Base-by-base conservation (phyloP, 2,797 vertebrate genomes). In the Falco novaeseelandiae region DNA sequence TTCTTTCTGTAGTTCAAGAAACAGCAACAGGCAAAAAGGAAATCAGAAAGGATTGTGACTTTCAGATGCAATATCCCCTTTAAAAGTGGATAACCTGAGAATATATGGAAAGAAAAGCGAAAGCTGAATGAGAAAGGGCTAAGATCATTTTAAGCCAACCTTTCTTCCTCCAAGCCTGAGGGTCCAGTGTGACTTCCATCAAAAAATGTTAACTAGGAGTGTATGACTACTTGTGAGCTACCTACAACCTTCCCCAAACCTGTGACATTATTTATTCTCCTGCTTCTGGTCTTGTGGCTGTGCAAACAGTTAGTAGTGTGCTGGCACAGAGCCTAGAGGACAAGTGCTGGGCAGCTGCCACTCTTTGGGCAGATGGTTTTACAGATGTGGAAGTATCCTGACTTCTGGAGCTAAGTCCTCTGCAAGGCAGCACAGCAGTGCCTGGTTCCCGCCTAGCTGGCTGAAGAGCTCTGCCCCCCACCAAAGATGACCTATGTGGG, bases 21-120 rank as follows among this genome's bases (percentile, higher is more conserved):
- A 80, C 22, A 57, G 49, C 1, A 2, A 40, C 42, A 46, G 22
- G 36, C 48, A 84, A 40, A 78, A 82, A 66, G 32, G 73, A 91
- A 76, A 78, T 72, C 80, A 79, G 70, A 93, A 89, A 89, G 40
- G 29, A 23, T 66, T 77, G 17, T 52, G 46, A 42, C 8, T 5
- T 94, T 78, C 44, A 36, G 54, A 25, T 72, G 42, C 32, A 83
- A 22, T 51, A 65, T 42, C 23, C 8, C 9, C 29, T 74, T 86
- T 82, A 79, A 84, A 88, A 79, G 49, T 2, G 2, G 22, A 57
- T 58, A 46, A 36, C 30, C 59, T 82, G 57, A 74, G 27, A 83
- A n/a, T 73, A 49, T 55, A 42, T 71, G 55, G 74, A 88, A 89
- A 90, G 44, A 83, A 89, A 90, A 72, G n/a, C 29, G 20, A 78